phyloP scores from a whole-genome alignment of 2,113 vertebrate species.

The Misgurnus mizolepis region DNA sequence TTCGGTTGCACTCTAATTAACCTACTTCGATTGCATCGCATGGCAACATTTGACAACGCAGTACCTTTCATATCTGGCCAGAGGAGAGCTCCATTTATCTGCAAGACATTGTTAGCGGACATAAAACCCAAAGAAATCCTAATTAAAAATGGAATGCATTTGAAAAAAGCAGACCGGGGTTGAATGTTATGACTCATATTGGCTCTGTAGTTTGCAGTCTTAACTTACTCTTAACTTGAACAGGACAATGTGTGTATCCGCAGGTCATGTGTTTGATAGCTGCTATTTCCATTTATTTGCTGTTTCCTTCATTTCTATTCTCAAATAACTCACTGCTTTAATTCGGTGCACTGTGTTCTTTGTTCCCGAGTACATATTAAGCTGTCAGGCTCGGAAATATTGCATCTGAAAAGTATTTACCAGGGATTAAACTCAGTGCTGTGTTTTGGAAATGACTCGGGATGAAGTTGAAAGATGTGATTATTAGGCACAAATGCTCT shows the following conservation, averaged over 20 bases:
- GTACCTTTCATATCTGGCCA: slow-evolving; percentile 67
- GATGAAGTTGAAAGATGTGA: slow-evolving; percentile 30
- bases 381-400: not conserved
- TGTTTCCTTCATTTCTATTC: slow-evolving; percentile 1
- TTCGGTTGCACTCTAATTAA: slow-evolving; percentile 66
- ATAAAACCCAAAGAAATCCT: slow-evolving; percentile 11
- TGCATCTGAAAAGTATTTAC: slow-evolving; percentile 16
- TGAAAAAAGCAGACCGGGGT: not conserved
- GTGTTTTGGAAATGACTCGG: not conserved
- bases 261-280: slow-evolving; percentile 17
- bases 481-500: slow-evolving; percentile 33
- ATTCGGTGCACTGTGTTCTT: slow-evolving; percentile 4
- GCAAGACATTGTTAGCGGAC: slow-evolving; percentile 53
- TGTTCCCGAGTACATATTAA: not conserved
- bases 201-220: not conserved
- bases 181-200: not conserved
- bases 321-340: slow-evolving; percentile 11
- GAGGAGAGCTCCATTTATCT: slow-evolving; percentile 62
- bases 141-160: slow-evolving; percentile 32
- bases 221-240: not conserved
- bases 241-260: not conserved
- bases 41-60: slow-evolving; percentile 65
- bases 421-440: not conserved
- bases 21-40: slow-evolving; percentile 65
- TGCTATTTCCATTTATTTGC: slow-evolving; percentile 11